A percentile compares a stretch with the other conserved stretches of the same genome.
Conservation (phyloP, 2,888 invertebrate species). For the Drosophila anceps region DNA sequence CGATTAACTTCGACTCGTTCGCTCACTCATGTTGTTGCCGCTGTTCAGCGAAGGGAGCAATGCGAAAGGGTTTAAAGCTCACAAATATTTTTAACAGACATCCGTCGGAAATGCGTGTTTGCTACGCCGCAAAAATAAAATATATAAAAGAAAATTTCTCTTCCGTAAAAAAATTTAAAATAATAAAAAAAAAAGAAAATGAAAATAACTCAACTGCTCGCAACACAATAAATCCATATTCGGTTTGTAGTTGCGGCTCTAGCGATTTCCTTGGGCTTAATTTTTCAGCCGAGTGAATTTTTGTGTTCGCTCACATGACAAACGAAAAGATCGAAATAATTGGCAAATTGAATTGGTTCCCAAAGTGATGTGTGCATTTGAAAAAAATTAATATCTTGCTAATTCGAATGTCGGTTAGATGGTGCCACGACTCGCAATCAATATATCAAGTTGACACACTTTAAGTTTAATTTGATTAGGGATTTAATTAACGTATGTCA, state of each 20-base stretch:
- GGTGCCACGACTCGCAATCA: constrained; percentile 6
- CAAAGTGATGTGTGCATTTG: constrained; percentile 35
- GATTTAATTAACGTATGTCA: background rate
- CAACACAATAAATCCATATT: constrained; percentile 59
- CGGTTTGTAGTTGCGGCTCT: constrained; percentile 13
- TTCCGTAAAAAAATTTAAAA: constrained; percentile 7
- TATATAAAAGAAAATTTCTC: constrained; percentile 32
- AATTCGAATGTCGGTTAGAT: constrained; percentile 28
- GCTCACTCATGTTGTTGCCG: constrained; percentile 24
- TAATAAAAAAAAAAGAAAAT: background rate
- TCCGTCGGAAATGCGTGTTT: constrained; percentile 50
- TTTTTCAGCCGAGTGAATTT: constrained; percentile 44
- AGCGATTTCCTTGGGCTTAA: constrained; percentile 26
- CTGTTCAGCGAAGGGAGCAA: constrained; percentile 29
- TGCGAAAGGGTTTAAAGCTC: constrained; percentile 55
- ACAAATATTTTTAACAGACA: constrained; percentile 38
- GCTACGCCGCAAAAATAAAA: constrained; percentile 23
- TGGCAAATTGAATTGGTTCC: constrained; percentile 49
- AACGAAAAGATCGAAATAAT: constrained; percentile 40
- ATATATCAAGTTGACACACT: background rate
- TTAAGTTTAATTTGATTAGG: background rate
- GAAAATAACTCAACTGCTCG: constrained; percentile 25
- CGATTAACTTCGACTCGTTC: constrained; percentile 46
- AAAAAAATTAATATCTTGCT: constrained; percentile 32
- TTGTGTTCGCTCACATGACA: constrained; percentile 11